These are phyloP conservation scores for Pitangus sulphuratus DNA, from an alignment of 2,797 vertebrate genomes.

Conservation along the genomic window DNA sequence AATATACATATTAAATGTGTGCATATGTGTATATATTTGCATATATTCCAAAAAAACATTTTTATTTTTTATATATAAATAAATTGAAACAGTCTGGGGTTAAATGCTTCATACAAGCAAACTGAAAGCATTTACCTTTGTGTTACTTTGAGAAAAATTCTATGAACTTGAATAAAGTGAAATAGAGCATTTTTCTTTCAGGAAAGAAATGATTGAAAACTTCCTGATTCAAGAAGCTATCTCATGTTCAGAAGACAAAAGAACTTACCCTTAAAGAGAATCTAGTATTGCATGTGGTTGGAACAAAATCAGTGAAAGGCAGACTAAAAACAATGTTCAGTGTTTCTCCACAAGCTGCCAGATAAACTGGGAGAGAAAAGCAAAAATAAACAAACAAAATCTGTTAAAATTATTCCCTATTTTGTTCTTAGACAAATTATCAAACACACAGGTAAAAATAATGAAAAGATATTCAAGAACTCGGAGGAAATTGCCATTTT, in stretches of 20 bases:
- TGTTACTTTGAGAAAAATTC: not conserved
- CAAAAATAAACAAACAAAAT: not conserved
- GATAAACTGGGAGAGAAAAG: constrained; percentile 86
- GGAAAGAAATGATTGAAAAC: not conserved
- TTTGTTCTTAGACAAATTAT: not conserved
- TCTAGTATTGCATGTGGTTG: constrained; percentile 89
- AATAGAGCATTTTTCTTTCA: not conserved
- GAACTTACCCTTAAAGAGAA: constrained; percentile 90
- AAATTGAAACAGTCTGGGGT: not conserved
- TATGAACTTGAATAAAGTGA: not conserved
- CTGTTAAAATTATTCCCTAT: not conserved
- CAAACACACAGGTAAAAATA: not conserved
- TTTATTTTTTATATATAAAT: not conserved
- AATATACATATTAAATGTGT: not conserved
- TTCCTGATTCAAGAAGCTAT: not conserved
- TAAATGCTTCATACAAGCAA: not conserved
- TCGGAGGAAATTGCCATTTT: not conserved
- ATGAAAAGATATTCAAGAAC: not conserved
- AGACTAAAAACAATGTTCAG: constrained; percentile 95
- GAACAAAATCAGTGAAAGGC: constrained; percentile 96
- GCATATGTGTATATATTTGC: rapidly evolving
- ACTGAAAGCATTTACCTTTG: not conserved
- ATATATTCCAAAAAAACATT: not conserved
- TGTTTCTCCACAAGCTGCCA: constrained; percentile 97
- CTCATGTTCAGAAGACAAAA: not conserved